phyloP scores from a whole-genome alignment of 2,113 vertebrate genomes.

The Cromileptes altivelis region DNA sequence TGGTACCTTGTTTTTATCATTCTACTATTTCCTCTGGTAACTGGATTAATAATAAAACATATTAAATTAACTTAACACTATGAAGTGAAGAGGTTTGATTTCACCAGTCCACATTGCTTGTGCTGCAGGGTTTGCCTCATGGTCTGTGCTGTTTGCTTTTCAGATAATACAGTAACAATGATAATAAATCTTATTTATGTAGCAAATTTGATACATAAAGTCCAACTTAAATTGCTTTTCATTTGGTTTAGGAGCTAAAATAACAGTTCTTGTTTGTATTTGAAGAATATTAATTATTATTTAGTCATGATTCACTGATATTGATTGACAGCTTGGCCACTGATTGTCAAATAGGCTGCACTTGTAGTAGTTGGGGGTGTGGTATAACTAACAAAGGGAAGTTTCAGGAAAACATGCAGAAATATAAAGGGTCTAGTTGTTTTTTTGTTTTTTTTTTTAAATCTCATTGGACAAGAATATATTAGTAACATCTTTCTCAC shows the following conservation, averaged over 20 bases:
- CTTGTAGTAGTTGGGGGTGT: too few species aligned
- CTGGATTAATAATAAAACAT: constrained; percentile 78
- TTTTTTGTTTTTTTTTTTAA: too few species aligned
- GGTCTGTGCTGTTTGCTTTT: background rate
- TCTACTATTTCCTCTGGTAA: constrained; percentile 72
- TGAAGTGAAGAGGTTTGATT: constrained; percentile 27
- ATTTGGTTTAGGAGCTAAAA: background rate
- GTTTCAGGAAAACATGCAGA: too few species aligned
- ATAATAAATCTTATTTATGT: background rate
- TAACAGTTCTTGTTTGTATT: too few species aligned
- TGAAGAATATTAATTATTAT: too few species aligned
- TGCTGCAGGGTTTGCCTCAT: background rate
- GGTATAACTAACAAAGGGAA: too few species aligned
- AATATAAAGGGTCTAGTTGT: too few species aligned
- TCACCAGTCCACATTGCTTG: background rate
- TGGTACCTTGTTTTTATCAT: constrained; percentile 70
- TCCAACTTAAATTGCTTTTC: background rate
- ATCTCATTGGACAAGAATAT: too few species aligned
- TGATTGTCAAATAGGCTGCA: too few species aligned
- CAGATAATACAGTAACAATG: background rate
- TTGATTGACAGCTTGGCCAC: too few species aligned
- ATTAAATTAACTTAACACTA: constrained; percentile 70
- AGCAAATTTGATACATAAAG: background rate
- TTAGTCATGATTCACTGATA: too few species aligned
- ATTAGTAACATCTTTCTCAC: too few species aligned